Evolutionary conservation across 2,113 vertebrate species (phyloP).

Genomic region (Laticauda colubrina): DNA sequence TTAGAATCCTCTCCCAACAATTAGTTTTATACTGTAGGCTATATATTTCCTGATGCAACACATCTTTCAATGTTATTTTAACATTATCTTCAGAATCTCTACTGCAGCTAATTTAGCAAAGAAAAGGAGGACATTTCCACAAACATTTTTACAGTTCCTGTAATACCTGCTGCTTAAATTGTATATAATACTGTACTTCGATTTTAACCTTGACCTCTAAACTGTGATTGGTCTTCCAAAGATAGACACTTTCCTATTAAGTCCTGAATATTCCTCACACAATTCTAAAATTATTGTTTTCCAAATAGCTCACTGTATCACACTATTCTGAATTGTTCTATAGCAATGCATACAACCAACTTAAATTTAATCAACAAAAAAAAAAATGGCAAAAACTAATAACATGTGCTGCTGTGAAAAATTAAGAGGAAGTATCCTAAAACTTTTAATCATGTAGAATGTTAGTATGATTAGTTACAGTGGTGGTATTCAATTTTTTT

Average conservation of each 20-base stretch:
- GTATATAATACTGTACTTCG: slow-evolving; percentile 43
- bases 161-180: slow-evolving; percentile 63
- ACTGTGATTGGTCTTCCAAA: slow-evolving; percentile 54
- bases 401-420: background rate
- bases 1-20: background rate
- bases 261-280: slow-evolving; percentile 39
- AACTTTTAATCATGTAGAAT: background rate
- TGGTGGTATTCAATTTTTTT: no score
- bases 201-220: slow-evolving; percentile 57
- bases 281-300: slow-evolving; percentile 29
- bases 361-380: background rate
- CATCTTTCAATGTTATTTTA: background rate
- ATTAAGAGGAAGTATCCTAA: background rate
- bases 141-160: slow-evolving; percentile 29
- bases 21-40: background rate
- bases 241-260: slow-evolving; percentile 47
- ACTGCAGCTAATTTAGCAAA: slow-evolving; percentile 3
- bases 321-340: background rate
- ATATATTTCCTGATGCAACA: background rate
- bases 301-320: background rate
- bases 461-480: background rate
- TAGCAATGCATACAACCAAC: background rate
- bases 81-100: background rate
- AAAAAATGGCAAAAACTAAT: background rate
- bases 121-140: background rate